Percentiles rank a stretch among this genome's conserved stretches.
These are phyloP conservation scores for Myiothlypis coronata DNA, from an alignment of 2,797 vertebrate species.

Conservation along the genomic window DNA sequence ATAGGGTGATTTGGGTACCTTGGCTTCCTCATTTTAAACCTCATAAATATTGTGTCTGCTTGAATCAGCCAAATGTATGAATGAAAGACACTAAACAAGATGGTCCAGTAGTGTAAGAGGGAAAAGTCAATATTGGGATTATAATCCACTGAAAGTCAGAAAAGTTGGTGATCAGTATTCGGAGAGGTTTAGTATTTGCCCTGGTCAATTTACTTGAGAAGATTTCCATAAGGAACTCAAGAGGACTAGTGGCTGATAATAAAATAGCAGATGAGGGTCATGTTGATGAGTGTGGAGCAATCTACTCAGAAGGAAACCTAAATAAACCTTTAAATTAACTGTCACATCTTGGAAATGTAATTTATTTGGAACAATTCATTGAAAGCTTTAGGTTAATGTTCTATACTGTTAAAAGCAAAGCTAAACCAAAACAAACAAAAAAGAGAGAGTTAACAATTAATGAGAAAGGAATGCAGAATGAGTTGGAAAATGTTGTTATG, in stretches of 20 bases:
- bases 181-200: not conserved
- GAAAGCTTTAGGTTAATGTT: not conserved
- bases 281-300: not conserved
- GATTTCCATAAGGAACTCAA: not conserved
- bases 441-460: not conserved
- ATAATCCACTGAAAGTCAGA: not conserved
- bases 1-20: not conserved
- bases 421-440: not conserved
- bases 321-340: not conserved
- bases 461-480: not conserved
- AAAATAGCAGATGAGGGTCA: not conserved
- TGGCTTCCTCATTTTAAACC: not conserved
- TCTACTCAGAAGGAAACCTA: not conserved
- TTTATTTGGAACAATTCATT: not conserved
- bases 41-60: not conserved
- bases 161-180: not conserved
- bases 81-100: not conserved
- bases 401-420: not conserved
- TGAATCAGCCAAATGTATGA: not conserved
- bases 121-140: not conserved
- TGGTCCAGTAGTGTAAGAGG: not conserved
- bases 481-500: not conserved
- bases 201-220: not conserved
- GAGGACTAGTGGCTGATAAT: not conserved
- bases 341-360: not conserved